A percentile compares a stretch with the other conserved stretches of the same genome.
These are phyloP conservation scores for Alcedo quadribrachys DNA, from an alignment of 2,797 vertebrate species.

Conservation along the genomic window DNA sequence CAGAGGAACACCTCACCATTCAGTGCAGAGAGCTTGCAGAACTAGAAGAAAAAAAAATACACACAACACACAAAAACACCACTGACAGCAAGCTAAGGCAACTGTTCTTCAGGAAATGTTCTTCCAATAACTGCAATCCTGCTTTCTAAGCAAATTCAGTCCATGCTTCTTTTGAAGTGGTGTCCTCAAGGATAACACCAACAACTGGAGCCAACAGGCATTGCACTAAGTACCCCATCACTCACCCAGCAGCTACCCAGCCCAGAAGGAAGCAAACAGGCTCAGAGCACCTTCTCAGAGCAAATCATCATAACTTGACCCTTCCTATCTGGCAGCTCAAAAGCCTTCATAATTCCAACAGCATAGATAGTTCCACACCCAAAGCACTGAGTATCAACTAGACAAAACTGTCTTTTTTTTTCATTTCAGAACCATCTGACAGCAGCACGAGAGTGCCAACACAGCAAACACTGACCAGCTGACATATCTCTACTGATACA, in stretches of 20 bases:
- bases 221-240: background rate
- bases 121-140: background rate
- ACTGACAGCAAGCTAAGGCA: background rate
- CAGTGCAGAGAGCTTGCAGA: background rate
- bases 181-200: background rate
- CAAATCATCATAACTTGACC: background rate
- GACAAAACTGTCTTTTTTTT: background rate
- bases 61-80: no score
- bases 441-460: background rate
- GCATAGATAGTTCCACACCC: background rate
- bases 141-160: background rate
- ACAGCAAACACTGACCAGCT: constrained; percentile 41
- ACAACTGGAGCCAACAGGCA: background rate
- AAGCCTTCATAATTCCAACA: background rate
- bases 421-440: background rate
- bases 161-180: background rate
- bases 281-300: background rate
- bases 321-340: background rate
- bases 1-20: background rate
- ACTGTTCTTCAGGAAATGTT: background rate
- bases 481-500: constrained; percentile 23
- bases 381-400: background rate
- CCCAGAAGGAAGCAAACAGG: background rate
- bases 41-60: background rate
- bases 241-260: background rate